A percentile compares a stretch with the other conserved stretches of the same genome.
Conservation (phyloP, 1,140 invertebrate species). For the Drosophila serrata region DNA sequence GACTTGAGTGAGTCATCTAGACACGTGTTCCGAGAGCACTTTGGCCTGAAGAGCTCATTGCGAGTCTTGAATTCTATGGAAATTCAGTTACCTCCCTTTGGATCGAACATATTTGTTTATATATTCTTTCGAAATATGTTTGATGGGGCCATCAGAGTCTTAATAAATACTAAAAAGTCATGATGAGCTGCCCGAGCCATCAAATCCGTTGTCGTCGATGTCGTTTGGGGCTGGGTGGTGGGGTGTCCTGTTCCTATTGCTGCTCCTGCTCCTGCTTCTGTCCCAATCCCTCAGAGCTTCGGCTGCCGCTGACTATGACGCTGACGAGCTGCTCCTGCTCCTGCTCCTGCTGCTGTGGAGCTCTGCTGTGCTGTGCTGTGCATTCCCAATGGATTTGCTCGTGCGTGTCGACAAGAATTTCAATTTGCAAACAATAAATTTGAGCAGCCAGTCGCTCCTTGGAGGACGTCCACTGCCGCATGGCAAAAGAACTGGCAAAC, state of each 20-base stretch:
- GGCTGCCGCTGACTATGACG: conserved; percentile 28
- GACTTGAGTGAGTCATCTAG: background rate
- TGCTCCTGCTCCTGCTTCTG: background rate
- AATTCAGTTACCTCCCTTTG: background rate
- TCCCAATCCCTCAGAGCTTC: conserved; percentile 11
- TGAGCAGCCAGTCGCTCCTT: conserved; percentile 68
- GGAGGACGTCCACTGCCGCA: conserved; percentile 32
- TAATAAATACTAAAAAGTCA: conserved; percentile 74
- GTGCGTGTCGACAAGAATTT: conserved; percentile 83
- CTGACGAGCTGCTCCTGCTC: conserved; percentile 52
- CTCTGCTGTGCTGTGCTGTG: conserved; percentile 38
- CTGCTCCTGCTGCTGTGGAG: conserved; percentile 22
- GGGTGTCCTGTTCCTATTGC: background rate
- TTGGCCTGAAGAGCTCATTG: background rate
- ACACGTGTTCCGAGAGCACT: conserved; percentile 4
- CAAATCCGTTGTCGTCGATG: conserved; percentile 44
- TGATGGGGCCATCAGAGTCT: conserved; percentile 62
- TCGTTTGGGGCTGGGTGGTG: background rate
- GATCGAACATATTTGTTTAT: conserved; percentile 56
- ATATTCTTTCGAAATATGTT: conserved; percentile 52
- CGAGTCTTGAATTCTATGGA: background rate
- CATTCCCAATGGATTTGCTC: conserved; percentile 78
- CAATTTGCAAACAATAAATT: conserved; percentile 83
- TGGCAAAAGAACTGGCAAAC: conserved; percentile 2
- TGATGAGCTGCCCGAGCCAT: conserved; percentile 68